Evolutionary conservation across 2,888 invertebrate species (phyloP), one percentile per base, ranked within the genome.

Genomic region (Arctia plantaginis): DNA sequence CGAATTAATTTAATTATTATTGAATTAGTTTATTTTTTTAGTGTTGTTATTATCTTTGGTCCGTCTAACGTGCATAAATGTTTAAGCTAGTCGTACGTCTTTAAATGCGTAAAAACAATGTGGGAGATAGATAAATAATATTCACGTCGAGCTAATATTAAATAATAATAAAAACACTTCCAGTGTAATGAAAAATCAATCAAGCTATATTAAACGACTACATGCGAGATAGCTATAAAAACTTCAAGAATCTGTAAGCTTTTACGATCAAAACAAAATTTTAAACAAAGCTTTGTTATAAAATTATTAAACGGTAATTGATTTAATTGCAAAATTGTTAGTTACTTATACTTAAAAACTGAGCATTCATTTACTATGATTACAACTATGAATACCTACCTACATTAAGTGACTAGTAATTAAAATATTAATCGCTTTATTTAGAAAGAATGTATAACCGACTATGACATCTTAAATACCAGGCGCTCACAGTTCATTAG

Each of bases 41-140:
- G 13, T n/a, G 10, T 3, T 59, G 13, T 27, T 41, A 27, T 59
- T n/a, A 27, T n/a, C 27, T 13, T 59, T 27, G 55, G 55, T 59
- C 8, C 27, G n/a, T 27, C 13, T 13, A 27, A 12, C 27, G 59
- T 59, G 15, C 13, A 13, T 4, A 59, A 59, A 59, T 15, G 27
- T 59, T 27, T 1, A 59, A 27, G 59, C 12, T 4, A 15, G 15
- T 27, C n/a, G 55, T n/a, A 27, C 23, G 59, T 27, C 8, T 27
- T 59, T 1, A 59, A 59, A 6, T 71, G 79, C 69, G 69, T 47
- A 69, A 74, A 69, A 55, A 72, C 78, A 71, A 79, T 74, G 59
- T 59, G 13, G 27, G 13, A 59, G 4, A 59, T 59, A 59, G 13
- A 13, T 59, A 27, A 13, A 27, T 27, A 2, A 59, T 15, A 59